Base-by-base conservation (phyloP, 1,140 invertebrate genomes). In the Chlorops oryzae region DNA sequence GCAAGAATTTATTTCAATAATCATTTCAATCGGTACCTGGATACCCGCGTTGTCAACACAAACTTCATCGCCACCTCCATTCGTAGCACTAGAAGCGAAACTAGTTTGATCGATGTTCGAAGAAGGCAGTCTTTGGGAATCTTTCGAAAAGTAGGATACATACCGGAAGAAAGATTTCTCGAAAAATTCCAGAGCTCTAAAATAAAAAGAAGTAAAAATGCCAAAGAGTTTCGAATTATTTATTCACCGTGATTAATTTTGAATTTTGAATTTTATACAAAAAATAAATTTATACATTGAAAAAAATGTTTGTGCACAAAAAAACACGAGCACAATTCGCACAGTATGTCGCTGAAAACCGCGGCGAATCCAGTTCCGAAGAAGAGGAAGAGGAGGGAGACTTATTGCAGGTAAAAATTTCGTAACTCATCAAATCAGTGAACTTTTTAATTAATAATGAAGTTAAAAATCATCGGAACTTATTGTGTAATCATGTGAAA, bases 361-460 rank as follows among this genome's bases (percentile, higher is more conserved):
- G 61, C 6, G 62, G 50, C 13, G 62, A 58, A 22, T 47, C 55
- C 45, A 55, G 57, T 35, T 66, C 65, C 9, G 65, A 68, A 47
- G 62, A 65, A 37, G 64, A 67, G 50, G 65, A 68, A 57, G 65
- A 68, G 54, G 63, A 65, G 48, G 65, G 65, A 39, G 65, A 69
- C 52, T 58, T 69, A 52, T 57, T 69, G 58, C 65, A 69, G 65
- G 65, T 69, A 61, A 63, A 51, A 54, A 48, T 47, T 50, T 7
- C 37, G 17, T n/a, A 39, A 20, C 7, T 39, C 7, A 32, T 32
- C 27, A 32, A 32, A 32, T 9, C 7, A 32, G n/a, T 32, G n/a
- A 32, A n/a, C n/a, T n/a, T n/a, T n/a, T n/a, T n/a, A 32, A 9
- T 32, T 32, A 32, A n/a, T 32, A 32, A 32, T 32, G 7, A 32